Base-by-base conservation (phyloP, 1,140 invertebrate genomes). In the Trissolcus basalis region DNA sequence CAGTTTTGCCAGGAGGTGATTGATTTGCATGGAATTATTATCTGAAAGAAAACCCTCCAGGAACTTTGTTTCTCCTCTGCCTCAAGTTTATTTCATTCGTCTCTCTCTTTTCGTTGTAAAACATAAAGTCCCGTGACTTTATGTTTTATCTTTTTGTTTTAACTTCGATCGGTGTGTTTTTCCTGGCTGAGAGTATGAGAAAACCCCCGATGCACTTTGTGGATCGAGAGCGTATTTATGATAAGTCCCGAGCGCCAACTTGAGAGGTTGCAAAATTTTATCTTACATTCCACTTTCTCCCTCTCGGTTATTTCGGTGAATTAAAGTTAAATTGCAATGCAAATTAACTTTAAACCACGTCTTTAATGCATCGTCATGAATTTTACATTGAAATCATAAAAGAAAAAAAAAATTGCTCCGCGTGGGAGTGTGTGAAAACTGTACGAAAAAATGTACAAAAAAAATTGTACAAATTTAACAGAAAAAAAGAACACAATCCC, bases 11-110 rank as follows among this genome's bases (percentile, higher is more conserved):
- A 39, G 27, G 19, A 44, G 39, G 39, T 64, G 50, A 64, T 64
- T 54, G 41, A 54, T 64, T 64, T 54, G 15, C 50, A 53, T 64
- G 47, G 3, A 54, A 64, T 47, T 54, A n/a, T 55, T 27, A 39
- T 32, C 33, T 36, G 5, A 55, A 64, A 47, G 16, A 15, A 39
- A 27, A 27, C 19, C 19, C 19, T 27, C 1, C 6, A 3, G 1
- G 19, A 27, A 27, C 19, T 27, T 27, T 27, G 19, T 27, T 27
- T 27, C 19, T 27, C 6, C 19, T 27, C n/a, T n/a, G n/a, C n/a
- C n/a, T 27, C 19, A 27, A 27, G 19, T 27, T 27, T 27, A 27
- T 27, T 27, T 27, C 19, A 6, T 27, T 27, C 6, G 2, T 27
- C 19, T 27, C 1, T 27, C 19, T 27, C 19, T 27, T 32, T 43